These are phyloP conservation scores for Paracentrotus lividus DNA, from an alignment of 53 echinoderm and acorn worm genomes.

Conservation along the genomic window DNA sequence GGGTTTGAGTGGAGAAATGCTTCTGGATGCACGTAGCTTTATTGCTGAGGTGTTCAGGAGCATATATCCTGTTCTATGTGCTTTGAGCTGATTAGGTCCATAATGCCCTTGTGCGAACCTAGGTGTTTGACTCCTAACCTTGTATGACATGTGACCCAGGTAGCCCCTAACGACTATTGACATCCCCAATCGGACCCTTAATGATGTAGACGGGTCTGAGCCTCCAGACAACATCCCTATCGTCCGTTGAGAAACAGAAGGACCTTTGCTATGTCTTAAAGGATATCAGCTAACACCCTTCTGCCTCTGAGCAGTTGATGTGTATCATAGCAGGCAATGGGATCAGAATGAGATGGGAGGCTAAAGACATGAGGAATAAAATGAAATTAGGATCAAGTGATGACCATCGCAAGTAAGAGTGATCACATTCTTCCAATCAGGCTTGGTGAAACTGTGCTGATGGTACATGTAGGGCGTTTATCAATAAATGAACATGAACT, in stretches of 20 bases:
- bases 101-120: not conserved
- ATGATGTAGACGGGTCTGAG: not conserved
- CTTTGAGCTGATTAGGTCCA: not conserved
- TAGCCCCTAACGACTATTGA: conserved; percentile 7
- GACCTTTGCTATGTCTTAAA: not conserved
- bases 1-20: not conserved
- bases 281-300: not conserved
- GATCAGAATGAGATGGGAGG: not conserved
- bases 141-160: conserved; percentile 2
- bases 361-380: not conserved
- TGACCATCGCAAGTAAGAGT: not conserved
- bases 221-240: conserved; percentile 5
- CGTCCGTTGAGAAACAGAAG: not conserved
- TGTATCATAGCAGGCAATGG: not conserved
- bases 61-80: not conserved
- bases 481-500: not conserved
- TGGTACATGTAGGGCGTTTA: not conserved
- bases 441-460: not conserved
- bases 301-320: not conserved
- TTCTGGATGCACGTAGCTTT: conserved; percentile 1
- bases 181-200: not conserved
- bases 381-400: not conserved
- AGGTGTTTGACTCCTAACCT: not conserved
- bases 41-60: not conserved
- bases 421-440: not conserved